These are phyloP conservation scores for Mesorhabditis sp. DNA, from an alignment of 2,888 invertebrate genomes.

Conservation along the genomic window DNA sequence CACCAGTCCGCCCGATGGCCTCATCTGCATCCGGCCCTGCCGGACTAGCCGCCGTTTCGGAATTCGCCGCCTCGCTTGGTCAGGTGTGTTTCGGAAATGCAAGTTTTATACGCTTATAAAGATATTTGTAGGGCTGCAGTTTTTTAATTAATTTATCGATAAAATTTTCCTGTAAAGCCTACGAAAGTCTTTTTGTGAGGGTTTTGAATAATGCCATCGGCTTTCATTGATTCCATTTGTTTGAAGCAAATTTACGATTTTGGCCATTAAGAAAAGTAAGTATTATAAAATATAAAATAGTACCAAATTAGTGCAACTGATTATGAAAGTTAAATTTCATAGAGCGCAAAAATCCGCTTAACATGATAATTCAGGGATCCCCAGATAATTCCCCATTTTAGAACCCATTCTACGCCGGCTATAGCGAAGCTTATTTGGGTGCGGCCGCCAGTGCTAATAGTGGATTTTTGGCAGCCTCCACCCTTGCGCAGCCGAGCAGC, in stretches of 20 bases:
- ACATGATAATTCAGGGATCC: no score
- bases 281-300: no score
- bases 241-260: background rate
- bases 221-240: no score
- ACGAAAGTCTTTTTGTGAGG: no score
- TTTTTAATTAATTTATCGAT: no score
- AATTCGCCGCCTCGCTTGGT: background rate
- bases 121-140: no score
- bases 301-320: no score
- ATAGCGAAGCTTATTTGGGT: constrained; percentile 5
- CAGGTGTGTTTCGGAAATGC: background rate
- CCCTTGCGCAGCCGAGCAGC: background rate
- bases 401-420: constrained; percentile 5
- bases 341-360: no score
- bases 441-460: constrained; percentile 1
- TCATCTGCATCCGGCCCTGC: background rate
- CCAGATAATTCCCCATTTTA: background rate
- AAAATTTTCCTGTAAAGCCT: no score
- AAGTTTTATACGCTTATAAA: no score
- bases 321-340: no score
- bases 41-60: background rate
- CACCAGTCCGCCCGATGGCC: background rate
- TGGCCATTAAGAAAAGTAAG: no score
- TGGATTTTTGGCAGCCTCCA: background rate
- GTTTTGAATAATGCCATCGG: background rate